phyloP scores from a whole-genome alignment of 2,888 invertebrate genomes.

The Calliopum simillimum region DNA sequence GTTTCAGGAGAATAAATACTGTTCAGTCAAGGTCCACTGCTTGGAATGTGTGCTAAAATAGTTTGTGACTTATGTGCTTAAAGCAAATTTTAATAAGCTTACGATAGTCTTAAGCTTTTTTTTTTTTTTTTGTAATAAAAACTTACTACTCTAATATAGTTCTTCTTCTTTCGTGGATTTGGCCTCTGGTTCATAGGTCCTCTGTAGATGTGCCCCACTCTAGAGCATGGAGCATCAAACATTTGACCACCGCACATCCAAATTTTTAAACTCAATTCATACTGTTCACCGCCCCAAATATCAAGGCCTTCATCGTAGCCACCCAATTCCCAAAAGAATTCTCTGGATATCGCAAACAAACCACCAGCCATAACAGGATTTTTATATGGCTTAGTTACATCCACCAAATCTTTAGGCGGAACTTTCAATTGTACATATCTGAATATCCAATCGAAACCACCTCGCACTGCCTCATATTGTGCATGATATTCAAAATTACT shows the following conservation, averaged over 20 bases:
- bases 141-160: no score
- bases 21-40: no score
- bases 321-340: conserved; percentile 97
- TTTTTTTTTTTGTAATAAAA: no score
- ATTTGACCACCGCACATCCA: conserved; percentile 97
- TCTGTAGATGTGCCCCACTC: conserved; percentile 91
- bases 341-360: conserved; percentile 90
- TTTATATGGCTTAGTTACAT: conserved; percentile 68
- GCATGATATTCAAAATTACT: conserved; percentile 93
- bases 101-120: no score
- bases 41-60: no score
- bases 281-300: conserved; percentile 99
- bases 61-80: no score
- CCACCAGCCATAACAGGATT: conserved; percentile 99
- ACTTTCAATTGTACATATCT: conserved; percentile 94
- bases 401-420: conserved; percentile 59
- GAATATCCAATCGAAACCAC: conserved; percentile 98
- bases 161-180: conserved; percentile 81
- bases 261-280: conserved; percentile 96
- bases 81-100: no score
- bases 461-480: conserved; percentile 85
- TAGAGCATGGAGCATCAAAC: conserved; percentile 93
- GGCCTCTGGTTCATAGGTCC: conserved; percentile 84
- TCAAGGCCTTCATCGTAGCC: conserved; percentile 94
- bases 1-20: no score